Conservation (phyloP, 2,797 vertebrate species). For the Bucorvus abyssinicus region DNA sequence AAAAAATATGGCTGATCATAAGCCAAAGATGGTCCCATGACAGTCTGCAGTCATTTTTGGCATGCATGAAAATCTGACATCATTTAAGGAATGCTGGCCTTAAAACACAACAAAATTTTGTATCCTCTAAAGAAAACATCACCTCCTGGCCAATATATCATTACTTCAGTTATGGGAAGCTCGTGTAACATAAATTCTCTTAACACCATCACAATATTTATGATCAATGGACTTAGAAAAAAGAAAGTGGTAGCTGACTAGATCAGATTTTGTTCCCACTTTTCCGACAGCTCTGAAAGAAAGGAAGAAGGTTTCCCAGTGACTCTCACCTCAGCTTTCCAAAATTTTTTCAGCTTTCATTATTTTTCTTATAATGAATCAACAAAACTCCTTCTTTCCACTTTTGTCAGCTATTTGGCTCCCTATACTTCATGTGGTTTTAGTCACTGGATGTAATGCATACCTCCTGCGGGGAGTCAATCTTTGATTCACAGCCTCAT, state of each 20-base stretch:
- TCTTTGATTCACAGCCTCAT: conserved; percentile 34
- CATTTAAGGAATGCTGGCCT: conserved; percentile 55
- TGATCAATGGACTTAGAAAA: background rate
- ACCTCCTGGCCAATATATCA: conserved; percentile 41
- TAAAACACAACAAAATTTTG: conserved; percentile 58
- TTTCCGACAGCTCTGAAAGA: background rate
- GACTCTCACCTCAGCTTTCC: background rate
- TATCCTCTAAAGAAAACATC: conserved; percentile 32
- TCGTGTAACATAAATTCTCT: background rate
- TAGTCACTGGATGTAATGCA: conserved; percentile 34
- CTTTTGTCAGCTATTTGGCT: conserved; percentile 45
- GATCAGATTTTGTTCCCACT: background rate
- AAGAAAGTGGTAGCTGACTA: background rate
- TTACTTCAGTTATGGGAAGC: conserved; percentile 33
- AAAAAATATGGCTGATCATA: conserved; percentile 11
- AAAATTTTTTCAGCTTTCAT: background rate
- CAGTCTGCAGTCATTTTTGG: conserved; percentile 66
- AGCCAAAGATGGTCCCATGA: conserved; percentile 58
- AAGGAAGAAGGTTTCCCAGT: background rate
- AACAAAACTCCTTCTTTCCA: conserved; percentile 25
- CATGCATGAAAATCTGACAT: conserved; percentile 42
- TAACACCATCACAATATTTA: background rate
- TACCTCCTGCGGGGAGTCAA: conserved; percentile 28
- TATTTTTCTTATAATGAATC: conserved; percentile 13
- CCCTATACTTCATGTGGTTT: background rate